Percentiles rank a stretch among this genome's conserved stretches.
Conservation (phyloP, 2,888 invertebrate genomes). For the Periphyllus acericola region DNA sequence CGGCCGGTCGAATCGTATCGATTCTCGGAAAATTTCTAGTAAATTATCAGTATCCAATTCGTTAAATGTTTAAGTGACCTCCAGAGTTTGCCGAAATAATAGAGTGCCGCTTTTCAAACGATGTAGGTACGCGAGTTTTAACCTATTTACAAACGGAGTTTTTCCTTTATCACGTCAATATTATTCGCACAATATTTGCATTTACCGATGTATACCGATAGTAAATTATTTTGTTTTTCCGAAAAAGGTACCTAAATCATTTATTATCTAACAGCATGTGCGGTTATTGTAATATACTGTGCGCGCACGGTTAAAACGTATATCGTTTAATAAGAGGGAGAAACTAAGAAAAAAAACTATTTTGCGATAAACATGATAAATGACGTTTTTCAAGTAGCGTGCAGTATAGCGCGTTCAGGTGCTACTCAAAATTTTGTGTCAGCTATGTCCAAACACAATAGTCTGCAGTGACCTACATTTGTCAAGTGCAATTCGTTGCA, state of each 20-base stretch:
- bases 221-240: not conserved
- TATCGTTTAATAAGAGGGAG: conserved; percentile 14
- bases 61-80: not conserved
- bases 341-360: conserved; percentile 39
- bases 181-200: not conserved
- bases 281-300: not conserved
- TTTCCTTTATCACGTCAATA: not conserved
- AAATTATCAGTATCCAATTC: not conserved
- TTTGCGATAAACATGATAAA: conserved; percentile 43
- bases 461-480: conserved; percentile 34
- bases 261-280: conserved; percentile 7
- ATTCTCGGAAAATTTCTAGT: not conserved
- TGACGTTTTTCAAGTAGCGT: conserved; percentile 33
- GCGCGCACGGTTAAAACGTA: not conserved
- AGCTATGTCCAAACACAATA: conserved; percentile 37
- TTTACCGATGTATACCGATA: not conserved
- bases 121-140: not conserved
- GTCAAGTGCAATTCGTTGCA: conserved; percentile 23
- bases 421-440: conserved; percentile 24
- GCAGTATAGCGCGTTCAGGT: not conserved
- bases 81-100: not conserved
- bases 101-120: not conserved
- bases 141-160: not conserved
- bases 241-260: not conserved
- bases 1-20: not conserved